Conservation (phyloP, 2,888 invertebrate species). For the Petrophora chlorosata region DNA sequence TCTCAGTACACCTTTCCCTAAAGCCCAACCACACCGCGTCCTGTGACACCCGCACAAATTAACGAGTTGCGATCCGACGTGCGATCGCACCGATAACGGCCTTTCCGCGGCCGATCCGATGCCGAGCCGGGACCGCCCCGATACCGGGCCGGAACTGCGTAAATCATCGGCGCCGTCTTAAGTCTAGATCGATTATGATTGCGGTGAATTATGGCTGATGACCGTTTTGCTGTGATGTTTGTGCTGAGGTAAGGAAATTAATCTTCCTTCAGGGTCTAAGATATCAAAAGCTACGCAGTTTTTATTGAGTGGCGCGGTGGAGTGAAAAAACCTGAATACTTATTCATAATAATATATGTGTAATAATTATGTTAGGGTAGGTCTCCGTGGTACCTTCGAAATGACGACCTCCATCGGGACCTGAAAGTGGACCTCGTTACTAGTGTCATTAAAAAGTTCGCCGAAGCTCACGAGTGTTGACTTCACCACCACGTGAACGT, state of each 20-base stretch:
- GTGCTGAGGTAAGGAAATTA: constrained; percentile 15
- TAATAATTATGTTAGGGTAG: too few relatives aligned
- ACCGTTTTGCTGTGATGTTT: constrained; percentile 30
- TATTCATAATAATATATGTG: too few relatives aligned
- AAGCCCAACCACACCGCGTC: constrained; percentile 43
- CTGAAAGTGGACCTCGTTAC: too few relatives aligned
- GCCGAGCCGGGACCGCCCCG: constrained; percentile 37
- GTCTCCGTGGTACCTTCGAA: too few relatives aligned
- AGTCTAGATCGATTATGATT: constrained; percentile 36
- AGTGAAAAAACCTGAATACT: too few relatives aligned
- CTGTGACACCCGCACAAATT: constrained; percentile 68
- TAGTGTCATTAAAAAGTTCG: too few relatives aligned
- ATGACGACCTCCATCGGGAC: too few relatives aligned
- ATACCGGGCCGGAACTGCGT: constrained; percentile 39
- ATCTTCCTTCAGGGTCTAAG: too few relatives aligned
- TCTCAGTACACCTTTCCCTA: constrained; percentile 37
- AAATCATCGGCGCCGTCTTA: constrained; percentile 37
- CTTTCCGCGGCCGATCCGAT: constrained; percentile 57
- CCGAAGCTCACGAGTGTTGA: too few relatives aligned
- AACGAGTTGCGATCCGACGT: constrained; percentile 71
- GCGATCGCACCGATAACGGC: constrained; percentile 66
- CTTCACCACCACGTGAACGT: too few relatives aligned
- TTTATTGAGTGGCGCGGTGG: too few relatives aligned
- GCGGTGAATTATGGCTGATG: constrained; percentile 36
- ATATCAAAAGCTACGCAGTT: too few relatives aligned